Evolutionary conservation across 2,797 vertebrate species (phyloP), one percentile per base, ranked within the genome.

Genomic region (Acridotheres tristis): DNA sequence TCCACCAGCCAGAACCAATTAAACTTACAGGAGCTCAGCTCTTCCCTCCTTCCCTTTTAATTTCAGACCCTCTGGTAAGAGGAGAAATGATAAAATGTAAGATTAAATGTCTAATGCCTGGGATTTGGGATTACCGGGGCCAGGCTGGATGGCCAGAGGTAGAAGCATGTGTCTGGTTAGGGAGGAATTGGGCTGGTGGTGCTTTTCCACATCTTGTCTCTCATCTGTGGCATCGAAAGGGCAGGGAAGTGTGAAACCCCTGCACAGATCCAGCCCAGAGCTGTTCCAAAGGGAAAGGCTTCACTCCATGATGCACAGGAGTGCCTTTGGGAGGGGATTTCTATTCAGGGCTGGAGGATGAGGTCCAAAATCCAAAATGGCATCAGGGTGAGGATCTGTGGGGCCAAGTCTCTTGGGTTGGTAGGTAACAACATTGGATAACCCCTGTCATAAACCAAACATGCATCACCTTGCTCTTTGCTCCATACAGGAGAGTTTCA

Each of bases 101-200:
- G 90, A 95, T 95, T 96, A 96, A 93, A 82, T 67, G 86, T 77
- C 90, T 94, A 93, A 94, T 92, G 53, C 84, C 32, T 42, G 38
- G 88, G 88, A 92, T 95, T 92, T 87, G 88, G 84, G 92, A 93
- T 94, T 96, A 90, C 74, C 0, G 0, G 36, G 75, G 77, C 71
- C 38, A 11, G 62, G 32, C 67, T 75, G 91, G 72, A 23, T 0
- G 12, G 80, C 5, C 16, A 19, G 65, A 91, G 48, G 72, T 23
- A 34, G 85, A 58, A 54, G 85, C 84, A 57, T 10, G 71, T 34
- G 57, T 30, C 26, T 40, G 30, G 29, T 42, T 30, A 14, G 74
- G 67, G 22, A 53, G 43, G 53, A 32, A 25, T 50, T 53, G 75
- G 34, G 17, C 67, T 34, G 48, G 18, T 13, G 40, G 2, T 65